Percentiles rank a stretch among this genome's conserved stretches.
Conservation (phyloP, 2,113 vertebrate species). For the Saguinus imperator region DNA sequence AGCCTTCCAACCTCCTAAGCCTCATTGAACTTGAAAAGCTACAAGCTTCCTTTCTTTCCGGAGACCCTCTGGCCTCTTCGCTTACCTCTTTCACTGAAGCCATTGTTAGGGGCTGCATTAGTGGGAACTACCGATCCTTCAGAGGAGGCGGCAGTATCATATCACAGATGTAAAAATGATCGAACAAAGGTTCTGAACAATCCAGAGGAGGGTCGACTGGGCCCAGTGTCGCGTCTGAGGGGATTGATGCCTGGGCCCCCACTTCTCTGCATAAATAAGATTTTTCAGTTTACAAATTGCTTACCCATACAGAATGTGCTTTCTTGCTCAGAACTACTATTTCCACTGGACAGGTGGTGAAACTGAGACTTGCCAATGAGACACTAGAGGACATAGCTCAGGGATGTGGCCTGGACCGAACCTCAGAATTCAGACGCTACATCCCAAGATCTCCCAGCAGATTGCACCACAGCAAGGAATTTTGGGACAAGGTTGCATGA, state of each 20-base stretch:
- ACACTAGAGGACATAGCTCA: not conserved
- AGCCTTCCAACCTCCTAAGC: conserved; percentile 83
- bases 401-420: accelerated
- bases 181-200: not conserved
- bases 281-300: not conserved
- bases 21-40: conserved; percentile 88
- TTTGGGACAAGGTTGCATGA: not conserved
- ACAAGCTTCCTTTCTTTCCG: conserved; percentile 83
- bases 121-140: not conserved
- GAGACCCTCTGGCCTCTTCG: conserved; percentile 76
- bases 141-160: not conserved
- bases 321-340: not conserved
- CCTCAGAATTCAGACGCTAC: not conserved
- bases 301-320: not conserved
- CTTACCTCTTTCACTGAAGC: conserved; percentile 84
- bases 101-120: conserved; percentile 48
- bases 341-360: not conserved
- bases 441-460: accelerated
- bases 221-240: not conserved
- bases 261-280: not conserved
- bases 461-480: not conserved
- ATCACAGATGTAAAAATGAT: not conserved
- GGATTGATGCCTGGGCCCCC: not conserved
- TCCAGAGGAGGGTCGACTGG: not conserved
- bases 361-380: not conserved